Evolutionary conservation across 35 echinoderm and acorn worm genomes (phyloP).

Genomic region (Ophiothrix spiculata): DNA sequence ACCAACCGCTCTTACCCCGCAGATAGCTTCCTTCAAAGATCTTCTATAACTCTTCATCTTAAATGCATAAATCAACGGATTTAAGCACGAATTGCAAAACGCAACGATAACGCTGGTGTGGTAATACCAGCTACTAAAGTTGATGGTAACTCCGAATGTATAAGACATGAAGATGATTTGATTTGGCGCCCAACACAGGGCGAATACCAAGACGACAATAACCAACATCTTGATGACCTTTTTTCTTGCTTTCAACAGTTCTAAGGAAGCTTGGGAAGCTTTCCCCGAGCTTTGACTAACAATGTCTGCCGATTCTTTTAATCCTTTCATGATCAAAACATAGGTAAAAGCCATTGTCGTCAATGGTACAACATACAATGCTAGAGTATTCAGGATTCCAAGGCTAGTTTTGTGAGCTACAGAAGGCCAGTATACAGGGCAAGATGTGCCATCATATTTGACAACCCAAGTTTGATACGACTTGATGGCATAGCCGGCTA

Average conservation of each 20-base stretch:
- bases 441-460: not conserved
- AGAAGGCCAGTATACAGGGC: not conserved
- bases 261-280: not conserved
- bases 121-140: slow-evolving; percentile 30
- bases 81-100: slow-evolving; percentile 49
- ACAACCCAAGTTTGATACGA: not conserved
- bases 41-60: slow-evolving; percentile 14
- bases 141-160: slow-evolving; percentile 15
- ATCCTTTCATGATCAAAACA: not conserved
- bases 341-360: not conserved
- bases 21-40: not conserved
- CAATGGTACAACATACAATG: not conserved
- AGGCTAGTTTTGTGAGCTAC: not conserved
- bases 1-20: not conserved
- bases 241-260: slow-evolving; percentile 29
- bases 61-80: slow-evolving; percentile 53
- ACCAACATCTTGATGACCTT: slow-evolving; percentile 35
- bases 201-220: slow-evolving; percentile 23
- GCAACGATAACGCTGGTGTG: slow-evolving; percentile 17
- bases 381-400: not conserved
- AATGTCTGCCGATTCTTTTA: not conserved
- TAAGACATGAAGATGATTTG: slow-evolving; percentile 35
- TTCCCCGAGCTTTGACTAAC: not conserved
- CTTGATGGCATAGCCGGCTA: not conserved
- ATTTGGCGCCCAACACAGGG: slow-evolving; percentile 47